Percentiles rank a stretch among this genome's conserved stretches.
phyloP scores from a whole-genome alignment of 2,797 vertebrate species.

The Takifugu rubripes region DNA sequence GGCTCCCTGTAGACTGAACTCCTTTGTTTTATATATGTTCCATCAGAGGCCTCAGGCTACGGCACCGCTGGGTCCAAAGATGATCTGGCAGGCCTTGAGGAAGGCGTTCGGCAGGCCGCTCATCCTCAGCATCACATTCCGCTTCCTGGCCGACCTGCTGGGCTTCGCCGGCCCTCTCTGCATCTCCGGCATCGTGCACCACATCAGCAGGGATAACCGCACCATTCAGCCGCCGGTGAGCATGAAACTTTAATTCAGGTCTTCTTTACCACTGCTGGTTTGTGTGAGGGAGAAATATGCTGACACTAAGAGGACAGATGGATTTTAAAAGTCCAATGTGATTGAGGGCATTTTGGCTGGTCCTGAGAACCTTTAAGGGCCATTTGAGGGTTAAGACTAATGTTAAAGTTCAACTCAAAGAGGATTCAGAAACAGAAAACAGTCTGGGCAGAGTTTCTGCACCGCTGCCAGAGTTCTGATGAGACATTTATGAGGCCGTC shows the following conservation, averaged over 20 bases:
- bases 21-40: neutral
- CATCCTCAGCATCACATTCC: conserved; percentile 94
- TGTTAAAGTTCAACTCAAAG: too few species aligned
- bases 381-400: too few species aligned
- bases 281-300: too few species aligned
- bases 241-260: too few species aligned
- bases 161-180: conserved; percentile 94
- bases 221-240: conserved; percentile 86
- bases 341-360: neutral
- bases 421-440: too few species aligned
- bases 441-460: too few species aligned
- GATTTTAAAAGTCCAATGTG: neutral
- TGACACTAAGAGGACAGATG: too few species aligned
- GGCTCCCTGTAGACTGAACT: neutral
- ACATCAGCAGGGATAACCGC: conserved; percentile 89
- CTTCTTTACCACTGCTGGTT: too few species aligned
- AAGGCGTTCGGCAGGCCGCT: conserved; percentile 90
- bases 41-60: conserved; percentile 66
- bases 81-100: conserved; percentile 90
- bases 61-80: conserved; percentile 78
- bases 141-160: conserved; percentile 92
- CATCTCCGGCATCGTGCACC: conserved; percentile 95
- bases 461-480: conserved; percentile 1
- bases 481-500: conserved; percentile 13
- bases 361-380: too few species aligned